A percentile compares a stretch with the other conserved stretches of the same genome.
Evolutionary conservation across 2,888 invertebrate species (phyloP).

Genomic region (Amaurobius ferox): DNA sequence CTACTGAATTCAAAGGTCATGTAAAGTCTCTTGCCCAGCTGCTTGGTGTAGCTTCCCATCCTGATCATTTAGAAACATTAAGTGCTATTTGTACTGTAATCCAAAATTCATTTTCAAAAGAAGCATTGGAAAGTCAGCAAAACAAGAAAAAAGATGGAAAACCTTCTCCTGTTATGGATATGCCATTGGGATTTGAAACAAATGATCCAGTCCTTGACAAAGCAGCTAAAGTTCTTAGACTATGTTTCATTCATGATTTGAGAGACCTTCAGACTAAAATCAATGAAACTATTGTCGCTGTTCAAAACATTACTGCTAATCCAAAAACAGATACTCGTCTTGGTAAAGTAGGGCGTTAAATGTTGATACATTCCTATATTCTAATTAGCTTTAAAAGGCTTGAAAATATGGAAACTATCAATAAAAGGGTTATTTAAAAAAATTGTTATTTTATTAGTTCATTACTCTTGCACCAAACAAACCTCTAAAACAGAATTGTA

Average conservation of each 20-base stretch:
- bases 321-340: conserved; percentile 96
- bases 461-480: too few species aligned
- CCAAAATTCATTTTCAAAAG: conserved; percentile 81
- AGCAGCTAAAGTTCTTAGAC: conserved; percentile 86
- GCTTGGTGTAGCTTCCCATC: conserved; percentile 88
- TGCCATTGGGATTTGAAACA: conserved; percentile 83
- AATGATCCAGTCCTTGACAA: conserved; percentile 83
- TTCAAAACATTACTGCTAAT: conserved; percentile 95
- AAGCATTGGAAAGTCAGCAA: conserved; percentile 81
- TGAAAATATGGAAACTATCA: too few species aligned
- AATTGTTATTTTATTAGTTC: too few species aligned
- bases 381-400: too few species aligned
- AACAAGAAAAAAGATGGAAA: conserved; percentile 79
- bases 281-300: conserved; percentile 94
- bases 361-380: too few species aligned
- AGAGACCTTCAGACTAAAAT: conserved; percentile 93
- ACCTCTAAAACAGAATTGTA: too few species aligned
- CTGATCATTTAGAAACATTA: conserved; percentile 86
- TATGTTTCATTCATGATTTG: conserved; percentile 90
- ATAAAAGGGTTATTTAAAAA: too few species aligned
- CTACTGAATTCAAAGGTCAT: conserved; percentile 89
- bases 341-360: conserved; percentile 88
- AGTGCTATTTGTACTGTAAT: conserved; percentile 83
- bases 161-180: conserved; percentile 84
- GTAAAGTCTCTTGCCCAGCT: conserved; percentile 87